Evolutionary conservation across 1,140 invertebrate species (phyloP), one percentile per base, ranked within the genome.

Genomic region (Rhagoletis pomonella): DNA sequence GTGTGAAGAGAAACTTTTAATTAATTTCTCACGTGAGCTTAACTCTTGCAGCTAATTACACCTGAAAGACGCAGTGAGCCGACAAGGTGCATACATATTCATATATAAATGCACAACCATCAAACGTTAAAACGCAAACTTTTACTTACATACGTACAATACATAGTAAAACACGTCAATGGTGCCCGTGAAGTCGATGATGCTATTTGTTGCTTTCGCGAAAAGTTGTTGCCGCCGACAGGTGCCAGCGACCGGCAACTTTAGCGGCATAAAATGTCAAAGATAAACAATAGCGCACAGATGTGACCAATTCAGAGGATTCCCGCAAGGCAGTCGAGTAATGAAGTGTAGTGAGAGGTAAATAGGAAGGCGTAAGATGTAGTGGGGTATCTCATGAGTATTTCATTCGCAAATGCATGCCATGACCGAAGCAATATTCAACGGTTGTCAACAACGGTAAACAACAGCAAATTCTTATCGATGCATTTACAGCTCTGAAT

Each of bases 41-140:
- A 77, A 77, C 69, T 77, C 7, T 44, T 29, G 69, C 69, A 77
- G 39, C 17, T 77, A 77, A 77, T 77, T 77, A 77, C 69, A 77
- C 69, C 19, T 29, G 69, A 6, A 77, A 77, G 19, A 77, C 39
- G 47, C 12, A 17, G 47, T 17, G 4, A 29, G 69, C 5, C 69
- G 69, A 19, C 69, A 50, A 62, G 9, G 60, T 62, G 9, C 60
- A 62, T 14, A 14, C 4, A 14, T 4, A 14, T 7, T 14, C 4
- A 62, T 14, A 62, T 14, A 14, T 3, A 14, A 14, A 14, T 7
- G 9, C 4, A 62, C 60, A 62, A 62, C 9, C 60, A 14, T 14
- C 12, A 14, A 62, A 14, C n/a, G 12, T 14, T 17, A 14, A 62
- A 7, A 9, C 1, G 12, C 60, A 62, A 62, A 14, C 17, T 62